Percentiles rank a stretch among this genome's conserved stretches.
phyloP scores from a whole-genome alignment of 2,888 invertebrate species.

The Nephrocerus scutellatus region DNA sequence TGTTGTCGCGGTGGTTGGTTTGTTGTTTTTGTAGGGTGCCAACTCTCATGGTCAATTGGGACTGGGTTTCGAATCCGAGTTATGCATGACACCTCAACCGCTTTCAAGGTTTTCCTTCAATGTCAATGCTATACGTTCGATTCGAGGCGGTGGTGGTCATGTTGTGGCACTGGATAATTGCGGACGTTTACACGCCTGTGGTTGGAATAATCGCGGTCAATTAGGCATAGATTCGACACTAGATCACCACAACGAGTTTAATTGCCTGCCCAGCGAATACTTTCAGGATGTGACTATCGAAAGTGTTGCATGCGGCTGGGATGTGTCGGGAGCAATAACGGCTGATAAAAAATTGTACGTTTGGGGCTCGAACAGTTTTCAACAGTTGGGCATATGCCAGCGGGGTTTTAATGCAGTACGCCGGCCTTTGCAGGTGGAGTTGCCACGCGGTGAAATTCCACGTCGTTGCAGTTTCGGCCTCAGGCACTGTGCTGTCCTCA shows the following conservation, averaged over 20 bases:
- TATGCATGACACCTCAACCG: conserved; percentile 55
- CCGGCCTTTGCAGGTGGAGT: conserved; percentile 35
- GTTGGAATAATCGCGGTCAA: conserved; percentile 72
- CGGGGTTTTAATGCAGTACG: conserved; percentile 41
- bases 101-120: conserved; percentile 36
- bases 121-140: conserved; percentile 52
- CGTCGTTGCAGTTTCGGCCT: conserved; percentile 39
- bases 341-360: conserved; percentile 62
- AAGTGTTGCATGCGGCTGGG: conserved; percentile 73
- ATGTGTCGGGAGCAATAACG: conserved; percentile 68
- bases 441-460: conserved; percentile 38
- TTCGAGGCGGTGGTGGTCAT: conserved; percentile 73
- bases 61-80: conserved; percentile 60
- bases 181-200: conserved; percentile 68
- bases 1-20: conserved; percentile 11
- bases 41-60: conserved; percentile 79
- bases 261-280: conserved; percentile 48
- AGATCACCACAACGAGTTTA: conserved; percentile 41
- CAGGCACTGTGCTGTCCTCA: conserved; percentile 41
- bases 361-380: conserved; percentile 77
- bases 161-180: conserved; percentile 59
- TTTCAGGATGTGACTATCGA: conserved; percentile 60
- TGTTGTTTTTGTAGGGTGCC: conserved; percentile 58
- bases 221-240: conserved; percentile 49
- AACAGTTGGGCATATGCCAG: conserved; percentile 63